These are phyloP conservation scores for Neogale vison DNA, from an alignment of 2,113 vertebrate species.

Conservation along the genomic window DNA sequence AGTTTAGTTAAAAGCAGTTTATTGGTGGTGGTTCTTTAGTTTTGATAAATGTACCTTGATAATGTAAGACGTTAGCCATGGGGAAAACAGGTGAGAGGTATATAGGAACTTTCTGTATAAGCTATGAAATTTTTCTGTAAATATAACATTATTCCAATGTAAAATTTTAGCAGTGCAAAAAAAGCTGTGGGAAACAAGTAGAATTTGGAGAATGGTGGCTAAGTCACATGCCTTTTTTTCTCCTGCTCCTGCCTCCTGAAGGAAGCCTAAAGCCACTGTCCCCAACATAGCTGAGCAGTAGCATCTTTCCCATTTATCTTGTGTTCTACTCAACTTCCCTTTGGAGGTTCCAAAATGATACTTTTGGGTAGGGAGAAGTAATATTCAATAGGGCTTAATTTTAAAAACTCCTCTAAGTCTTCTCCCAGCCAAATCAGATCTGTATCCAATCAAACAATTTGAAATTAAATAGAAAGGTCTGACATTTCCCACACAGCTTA, in stretches of 20 bases:
- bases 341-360: not conserved
- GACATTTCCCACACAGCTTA: not conserved
- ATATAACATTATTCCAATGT: not conserved
- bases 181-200: not conserved
- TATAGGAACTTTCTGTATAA: not conserved
- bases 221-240: not conserved
- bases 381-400: not conserved
- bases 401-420: slow-evolving; percentile 24
- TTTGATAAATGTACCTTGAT: not conserved
- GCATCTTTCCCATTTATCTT: not conserved
- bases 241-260: not conserved
- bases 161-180: not conserved
- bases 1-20: not conserved
- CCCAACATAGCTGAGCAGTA: not conserved
- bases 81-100: not conserved
- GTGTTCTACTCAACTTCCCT: not conserved
- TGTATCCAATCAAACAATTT: slow-evolving; percentile 14
- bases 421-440: not conserved
- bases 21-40: not conserved
- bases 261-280: not conserved
- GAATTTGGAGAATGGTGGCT: not conserved
- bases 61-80: not conserved
- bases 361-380: not conserved
- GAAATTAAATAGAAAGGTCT: not conserved
- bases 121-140: not conserved